phyloP scores from a whole-genome alignment of 2,888 invertebrate species.

The Nomada ferruginata region DNA sequence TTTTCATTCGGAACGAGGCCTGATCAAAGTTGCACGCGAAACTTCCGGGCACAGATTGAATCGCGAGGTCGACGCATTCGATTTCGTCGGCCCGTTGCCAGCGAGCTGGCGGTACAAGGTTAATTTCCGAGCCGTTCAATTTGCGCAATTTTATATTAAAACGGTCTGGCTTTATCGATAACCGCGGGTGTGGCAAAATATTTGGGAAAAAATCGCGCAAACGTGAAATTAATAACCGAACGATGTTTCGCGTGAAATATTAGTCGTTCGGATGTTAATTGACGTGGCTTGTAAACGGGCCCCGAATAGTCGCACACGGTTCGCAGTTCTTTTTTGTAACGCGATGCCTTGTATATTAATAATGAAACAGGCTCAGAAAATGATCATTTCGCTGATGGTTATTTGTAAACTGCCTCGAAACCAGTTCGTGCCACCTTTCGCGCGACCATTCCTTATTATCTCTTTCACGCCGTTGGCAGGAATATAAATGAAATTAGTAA shows the following conservation, averaged over 20 bases:
- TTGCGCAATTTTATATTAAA: neutral
- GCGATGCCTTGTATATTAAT: neutral
- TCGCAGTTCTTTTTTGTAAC: neutral
- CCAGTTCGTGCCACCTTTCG: neutral
- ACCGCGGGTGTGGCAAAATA: neutral
- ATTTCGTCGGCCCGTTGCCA: no score
- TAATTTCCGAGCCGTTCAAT: neutral
- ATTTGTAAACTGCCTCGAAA: conserved; percentile 11
- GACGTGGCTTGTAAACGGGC: neutral
- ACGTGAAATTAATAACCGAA: neutral
- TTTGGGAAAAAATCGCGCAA: neutral
- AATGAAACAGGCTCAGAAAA: neutral
- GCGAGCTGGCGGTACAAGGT: neutral
- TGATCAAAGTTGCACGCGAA: conserved; percentile 26
- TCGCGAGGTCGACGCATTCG: neutral
- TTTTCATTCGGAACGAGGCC: conserved; percentile 2
- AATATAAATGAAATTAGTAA: neutral
- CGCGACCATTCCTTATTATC: neutral
- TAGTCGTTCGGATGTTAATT: neutral
- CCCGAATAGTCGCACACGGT: neutral
- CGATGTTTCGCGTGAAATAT: neutral
- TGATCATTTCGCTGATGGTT: neutral
- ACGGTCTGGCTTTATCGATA: neutral
- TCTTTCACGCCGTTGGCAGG: neutral
- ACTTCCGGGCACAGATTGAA: neutral